A percentile compares a stretch with the other conserved stretches of the same genome.
phyloP scores from a whole-genome alignment of 2,888 invertebrate species.

The Troides aeacus region DNA sequence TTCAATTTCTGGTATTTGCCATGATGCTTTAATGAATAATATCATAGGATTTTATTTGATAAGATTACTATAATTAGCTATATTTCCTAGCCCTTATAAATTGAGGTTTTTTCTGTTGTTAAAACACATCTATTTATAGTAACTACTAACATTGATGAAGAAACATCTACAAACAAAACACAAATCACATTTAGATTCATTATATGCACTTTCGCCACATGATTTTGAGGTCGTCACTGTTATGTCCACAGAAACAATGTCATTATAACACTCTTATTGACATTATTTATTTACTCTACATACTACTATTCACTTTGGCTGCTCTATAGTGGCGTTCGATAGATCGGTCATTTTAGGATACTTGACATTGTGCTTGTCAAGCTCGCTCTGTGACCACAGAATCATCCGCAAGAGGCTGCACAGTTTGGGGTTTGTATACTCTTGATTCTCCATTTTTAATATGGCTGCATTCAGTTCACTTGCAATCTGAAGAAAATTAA shows the following conservation, averaged over 20 bases:
- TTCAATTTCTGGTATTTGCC: neutral
- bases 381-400: slow-evolving; percentile 96
- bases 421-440: slow-evolving; percentile 93
- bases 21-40: neutral
- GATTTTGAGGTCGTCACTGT: neutral
- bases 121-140: slow-evolving; percentile 10
- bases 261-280: slow-evolving; percentile 9
- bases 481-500: slow-evolving; percentile 84
- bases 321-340: slow-evolving; percentile 90
- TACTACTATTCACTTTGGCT: slow-evolving; percentile 76
- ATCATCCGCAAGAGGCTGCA: slow-evolving; percentile 95
- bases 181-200: slow-evolving; percentile 8
- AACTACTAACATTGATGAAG: slow-evolving; percentile 10
- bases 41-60: neutral
- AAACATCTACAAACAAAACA: slow-evolving; percentile 15
- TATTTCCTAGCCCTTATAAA: neutral
- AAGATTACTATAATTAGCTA: neutral
- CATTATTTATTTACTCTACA: slow-evolving; percentile 14
- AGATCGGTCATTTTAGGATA: slow-evolving; percentile 97
- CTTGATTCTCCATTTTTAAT: slow-evolving; percentile 94
- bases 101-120: slow-evolving; percentile 26
- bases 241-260: slow-evolving; percentile 16
- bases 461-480: slow-evolving; percentile 99
- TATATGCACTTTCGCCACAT: neutral
- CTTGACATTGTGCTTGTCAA: slow-evolving; percentile 96